These are phyloP conservation scores for Champsocephalus gunnari DNA, from an alignment of 2,797 vertebrate species.

Conservation along the genomic window DNA sequence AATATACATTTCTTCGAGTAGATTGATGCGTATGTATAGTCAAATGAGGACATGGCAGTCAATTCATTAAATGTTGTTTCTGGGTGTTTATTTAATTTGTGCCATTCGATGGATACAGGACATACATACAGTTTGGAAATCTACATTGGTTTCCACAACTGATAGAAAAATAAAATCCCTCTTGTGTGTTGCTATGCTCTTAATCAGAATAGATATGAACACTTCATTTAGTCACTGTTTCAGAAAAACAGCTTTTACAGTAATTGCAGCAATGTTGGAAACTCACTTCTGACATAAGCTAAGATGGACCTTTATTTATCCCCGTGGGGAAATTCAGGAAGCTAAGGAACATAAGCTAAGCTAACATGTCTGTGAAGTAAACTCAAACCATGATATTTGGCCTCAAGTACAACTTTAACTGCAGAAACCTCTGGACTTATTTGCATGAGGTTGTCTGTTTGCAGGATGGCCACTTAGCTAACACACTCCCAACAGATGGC, in stretches of 20 bases:
- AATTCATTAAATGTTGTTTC: neutral
- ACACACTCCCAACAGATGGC: conserved; percentile 68
- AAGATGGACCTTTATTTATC: too few relatives aligned
- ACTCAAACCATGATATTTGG: neutral
- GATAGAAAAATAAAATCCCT: neutral
- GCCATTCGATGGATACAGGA: neutral
- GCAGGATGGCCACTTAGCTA: conserved; percentile 31
- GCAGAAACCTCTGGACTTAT: conserved; percentile 35
- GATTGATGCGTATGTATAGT: neutral
- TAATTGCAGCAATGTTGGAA: neutral
- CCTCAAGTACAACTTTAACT: conserved; percentile 27
- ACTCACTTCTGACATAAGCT: too few relatives aligned
- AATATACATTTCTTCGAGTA: neutral
- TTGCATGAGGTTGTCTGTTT: conserved; percentile 33
- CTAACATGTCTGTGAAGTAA: conserved; percentile 4
- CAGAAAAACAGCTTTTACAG: neutral
- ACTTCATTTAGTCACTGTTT: neutral
- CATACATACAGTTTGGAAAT: neutral
- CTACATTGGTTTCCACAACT: neutral
- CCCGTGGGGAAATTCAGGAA: too few relatives aligned
- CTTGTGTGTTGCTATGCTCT: neutral
- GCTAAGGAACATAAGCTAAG: neutral
- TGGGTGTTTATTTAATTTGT: neutral
- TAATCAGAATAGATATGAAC: neutral
- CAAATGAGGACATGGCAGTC: neutral